phyloP scores from a whole-genome alignment of 2,113 vertebrate species.

The Strix uralensis region DNA sequence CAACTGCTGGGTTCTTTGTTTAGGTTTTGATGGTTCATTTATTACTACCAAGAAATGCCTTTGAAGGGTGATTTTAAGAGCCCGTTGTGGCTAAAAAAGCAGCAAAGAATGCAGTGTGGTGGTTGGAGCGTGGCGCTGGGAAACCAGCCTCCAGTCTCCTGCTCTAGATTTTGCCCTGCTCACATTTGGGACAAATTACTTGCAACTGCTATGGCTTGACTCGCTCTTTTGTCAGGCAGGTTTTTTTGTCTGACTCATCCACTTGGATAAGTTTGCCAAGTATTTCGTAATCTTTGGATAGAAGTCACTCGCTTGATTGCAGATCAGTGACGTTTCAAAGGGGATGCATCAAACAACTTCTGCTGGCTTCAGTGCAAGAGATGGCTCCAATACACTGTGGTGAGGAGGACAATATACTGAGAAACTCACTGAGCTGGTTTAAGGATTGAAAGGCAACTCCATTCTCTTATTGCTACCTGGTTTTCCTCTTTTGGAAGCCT shows the following conservation, averaged over 20 bases:
- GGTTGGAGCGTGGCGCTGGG: neutral
- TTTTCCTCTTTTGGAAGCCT: neutral
- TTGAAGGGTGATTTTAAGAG: constrained; percentile 25
- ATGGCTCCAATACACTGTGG: neutral
- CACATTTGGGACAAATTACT: constrained; percentile 56
- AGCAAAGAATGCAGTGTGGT: neutral
- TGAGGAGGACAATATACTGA: neutral
- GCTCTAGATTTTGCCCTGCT: neutral
- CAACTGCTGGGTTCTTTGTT: constrained; percentile 20
- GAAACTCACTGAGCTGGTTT: neutral
- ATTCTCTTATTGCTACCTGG: neutral
- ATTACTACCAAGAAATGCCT: constrained; percentile 44
- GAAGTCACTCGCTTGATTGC: neutral
- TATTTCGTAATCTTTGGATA: constrained; percentile 6
- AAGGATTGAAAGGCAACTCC: neutral
- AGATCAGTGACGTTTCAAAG: neutral
- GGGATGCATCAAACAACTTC: neutral
- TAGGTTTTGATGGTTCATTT: constrained; percentile 53
- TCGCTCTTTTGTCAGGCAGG: constrained; percentile 3
- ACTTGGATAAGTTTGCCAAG: neutral
- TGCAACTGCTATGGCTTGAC: constrained; percentile 33
- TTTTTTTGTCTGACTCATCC: constrained; percentile 40
- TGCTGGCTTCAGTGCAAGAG: neutral
- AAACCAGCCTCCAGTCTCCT: constrained; percentile 1
- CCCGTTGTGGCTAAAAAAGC: neutral